Base-by-base conservation (phyloP, 2,888 invertebrate species). In the Aricia artaxerxes region DNA sequence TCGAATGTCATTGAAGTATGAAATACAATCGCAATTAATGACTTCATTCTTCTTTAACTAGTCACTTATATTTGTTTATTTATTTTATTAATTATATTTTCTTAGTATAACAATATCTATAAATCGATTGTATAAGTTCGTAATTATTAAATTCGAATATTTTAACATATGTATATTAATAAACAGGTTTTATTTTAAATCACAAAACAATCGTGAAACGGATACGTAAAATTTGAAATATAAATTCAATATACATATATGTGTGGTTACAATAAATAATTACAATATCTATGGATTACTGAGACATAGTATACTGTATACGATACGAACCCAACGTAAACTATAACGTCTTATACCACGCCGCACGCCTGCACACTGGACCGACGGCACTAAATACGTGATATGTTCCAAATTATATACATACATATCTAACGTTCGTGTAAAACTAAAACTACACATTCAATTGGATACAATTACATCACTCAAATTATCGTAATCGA, bases 71-170 rank as follows among this genome's bases (percentile, higher is more conserved):
- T 93, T 93, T 93, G 92, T 94, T 94, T 93, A 94, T 92, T 92
- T 88, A 92, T 92, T 94, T 93, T 90, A 92, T 94, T 94, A 93
- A 93, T 94, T 93, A 94, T 93, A 93, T 93, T 92, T 93, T 94
- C 94, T 94, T 94, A 94, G 92, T 94, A 94, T 94, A 94, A 92
- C 94, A 94, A 94, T 94, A 94, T 94, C 94, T 94, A 94, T 94
- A 94, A 94, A 94, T 94, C 91, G 94, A 93, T 90, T 94, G 94
- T 94, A 94, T 94, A 94, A 94, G 94, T 94, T 94, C 94, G 93
- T 94, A 94, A 94, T 94, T 94, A 94, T 94, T 94, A 94, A 94
- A 94, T 94, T 94, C 94, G 94, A 94, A 94, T 94, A 94, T 94
- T 94, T 94, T 94, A 94, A 94, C 94, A 94, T 94, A 94, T 94